Base-by-base conservation (phyloP, 2,113 vertebrate species). In the Sprattus sprattus region DNA sequence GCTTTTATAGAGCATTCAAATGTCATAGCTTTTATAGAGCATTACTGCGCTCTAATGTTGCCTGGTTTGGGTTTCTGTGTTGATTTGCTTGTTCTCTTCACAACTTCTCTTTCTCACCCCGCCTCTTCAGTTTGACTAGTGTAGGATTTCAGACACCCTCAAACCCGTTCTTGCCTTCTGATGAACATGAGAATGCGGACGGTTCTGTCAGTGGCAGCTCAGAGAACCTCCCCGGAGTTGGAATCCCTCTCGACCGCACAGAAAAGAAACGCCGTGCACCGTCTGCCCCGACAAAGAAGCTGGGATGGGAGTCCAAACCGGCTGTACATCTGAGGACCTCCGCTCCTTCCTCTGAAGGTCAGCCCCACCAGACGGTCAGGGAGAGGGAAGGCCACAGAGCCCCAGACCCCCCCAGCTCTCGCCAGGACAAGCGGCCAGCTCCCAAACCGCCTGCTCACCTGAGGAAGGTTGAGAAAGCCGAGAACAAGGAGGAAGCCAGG, bases 341-440 rank as follows among this genome's bases (percentile, higher is more conserved):
- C 85, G 67, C 22, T 28, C 82, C 39, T 49, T 52, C 47, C 52
- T 52, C 81, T 20, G 1, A n/a, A 39, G 20, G 85, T 46, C 84
- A 86, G 28, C 67, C 10, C 87, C 83, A 49, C 46, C 28, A 28
- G 82, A 2, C 6, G 3, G 44, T 86, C 1, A 78, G 39, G 4
- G 32, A 39, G 47, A 45, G 60, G 0, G 2, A 82, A 52, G 67
- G 83, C 13, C 3, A 47, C 25, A 83, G 86, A 57, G 84, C 91
- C 60, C 91, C 84, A 78, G 88, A 91, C 18, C 57, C 64, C 13
- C 39, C 84, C 52, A 28, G 54, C 28, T 9, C 78, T 20, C 89
- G 89, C 46, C 82, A 28, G 52, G 91, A 92, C 82, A 93, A 88
- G 84, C 90, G 90, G 10, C 87, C n/a, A 2, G 94, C 94, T 85